Evolutionary conservation across 1,140 invertebrate genomes (phyloP).

Genomic region (Apis laboriosa): DNA sequence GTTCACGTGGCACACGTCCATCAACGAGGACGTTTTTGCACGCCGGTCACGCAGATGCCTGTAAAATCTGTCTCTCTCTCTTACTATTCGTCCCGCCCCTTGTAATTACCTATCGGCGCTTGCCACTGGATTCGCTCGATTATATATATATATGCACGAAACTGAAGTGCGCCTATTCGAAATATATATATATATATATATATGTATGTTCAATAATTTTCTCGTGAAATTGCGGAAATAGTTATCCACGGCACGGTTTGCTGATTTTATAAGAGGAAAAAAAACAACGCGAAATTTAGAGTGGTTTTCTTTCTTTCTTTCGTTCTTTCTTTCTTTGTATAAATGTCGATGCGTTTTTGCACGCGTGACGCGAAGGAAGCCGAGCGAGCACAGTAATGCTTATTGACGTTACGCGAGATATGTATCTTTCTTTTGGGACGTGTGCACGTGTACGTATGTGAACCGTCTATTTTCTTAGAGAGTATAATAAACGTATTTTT

Average conservation of each 20-base stretch:
- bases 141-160: not conserved
- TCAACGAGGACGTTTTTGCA: conserved; percentile 55
- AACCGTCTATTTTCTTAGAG: not conserved
- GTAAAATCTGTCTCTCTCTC: conserved; percentile 47
- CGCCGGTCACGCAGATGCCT: conserved; percentile 57
- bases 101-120: conserved; percentile 25
- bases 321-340: too few species aligned
- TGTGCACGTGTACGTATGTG: not conserved
- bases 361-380: not conserved
- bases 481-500: not conserved
- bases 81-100: not conserved
- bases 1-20: conserved; percentile 67
- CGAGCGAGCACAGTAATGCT: not conserved
- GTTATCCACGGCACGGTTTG: not conserved
- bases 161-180: too few species aligned
- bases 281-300: not conserved
- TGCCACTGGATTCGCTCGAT: not conserved
- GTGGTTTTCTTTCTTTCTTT: too few species aligned
- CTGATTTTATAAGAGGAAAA: not conserved
- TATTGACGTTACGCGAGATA: conserved; percentile 1
- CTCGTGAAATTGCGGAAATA: not conserved
- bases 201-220: not conserved
- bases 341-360: not conserved
- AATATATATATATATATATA: too few species aligned
- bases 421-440: not conserved